Evolutionary conservation across 2,113 vertebrate genomes (phyloP), one percentile per base, ranked within the genome.

Genomic region (Salvelinus sp.): DNA sequence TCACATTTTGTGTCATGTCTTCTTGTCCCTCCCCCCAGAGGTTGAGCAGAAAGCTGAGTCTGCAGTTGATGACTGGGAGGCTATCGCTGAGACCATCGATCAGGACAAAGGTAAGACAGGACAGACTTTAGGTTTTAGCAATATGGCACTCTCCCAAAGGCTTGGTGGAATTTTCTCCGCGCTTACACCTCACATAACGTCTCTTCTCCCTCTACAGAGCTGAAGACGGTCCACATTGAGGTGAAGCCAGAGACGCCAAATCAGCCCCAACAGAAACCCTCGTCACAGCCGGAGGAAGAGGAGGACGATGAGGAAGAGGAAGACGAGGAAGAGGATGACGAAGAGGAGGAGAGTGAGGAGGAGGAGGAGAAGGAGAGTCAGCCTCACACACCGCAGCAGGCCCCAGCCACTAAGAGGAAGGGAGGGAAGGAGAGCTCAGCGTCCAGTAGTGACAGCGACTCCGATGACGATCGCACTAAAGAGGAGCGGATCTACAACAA

Each of bases 51-150:
- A 93, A 66, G 71, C 85, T 0, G 96, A 97, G 1, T 91, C 93
- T 28, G 91, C 77, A 0, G 95, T 98, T 57, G 98, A 99, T 87
- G 95, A 98, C 88, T 99, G 98, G 98, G 98, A 99, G 92, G 96
- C 96, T 70, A 98, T 98, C 89, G 95, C 20, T n/a, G 23, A n/a
- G 60, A 13, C 92, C 89, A 98, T 96, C 63, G 98, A 98, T 60
- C 96, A 98, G 84, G 97, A 99, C 80, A 93, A 93, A 88, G 91
- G 92, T 93, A 44, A 69, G 16, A 23, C 10, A 76, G 54, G 10
- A 20, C 27, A 25, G 20, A 28, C 6, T 63, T 2, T 10, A 27
- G 67, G 6, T 20, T 50, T 38, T 47, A 54, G 22, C 3, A 2
- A 22, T n/a, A 22, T 23, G n/a, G n/a, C 14, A 14, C 7, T 44